A percentile compares a stretch with the other conserved stretches of the same genome.
phyloP scores from a whole-genome alignment of 2,113 vertebrate species.

The Noctilio leporinus region DNA sequence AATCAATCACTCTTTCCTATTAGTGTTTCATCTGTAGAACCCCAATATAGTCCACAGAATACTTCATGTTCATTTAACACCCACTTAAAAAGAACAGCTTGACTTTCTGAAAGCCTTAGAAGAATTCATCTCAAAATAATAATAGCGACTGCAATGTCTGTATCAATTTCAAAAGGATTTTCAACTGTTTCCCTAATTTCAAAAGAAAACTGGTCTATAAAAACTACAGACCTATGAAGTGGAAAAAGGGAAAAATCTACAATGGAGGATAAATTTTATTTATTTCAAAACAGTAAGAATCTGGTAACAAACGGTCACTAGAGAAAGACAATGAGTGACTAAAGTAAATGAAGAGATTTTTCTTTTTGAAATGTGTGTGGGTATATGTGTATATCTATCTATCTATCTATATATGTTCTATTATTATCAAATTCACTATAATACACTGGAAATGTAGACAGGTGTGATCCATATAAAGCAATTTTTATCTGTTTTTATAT shows the following conservation, averaged over 20 bases:
- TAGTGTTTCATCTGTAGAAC: background rate
- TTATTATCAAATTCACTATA: background rate
- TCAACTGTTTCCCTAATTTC: background rate
- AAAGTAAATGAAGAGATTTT: background rate
- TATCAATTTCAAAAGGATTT: background rate
- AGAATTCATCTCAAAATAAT: background rate
- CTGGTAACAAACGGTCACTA: background rate
- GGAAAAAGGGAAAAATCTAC: background rate
- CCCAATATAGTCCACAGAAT: background rate
- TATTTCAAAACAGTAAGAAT: background rate
- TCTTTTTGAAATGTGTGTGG: background rate
- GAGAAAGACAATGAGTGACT: background rate
- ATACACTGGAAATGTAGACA: background rate
- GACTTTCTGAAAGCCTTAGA: background rate
- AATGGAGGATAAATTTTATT: background rate
- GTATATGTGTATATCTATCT: too few relatives aligned
- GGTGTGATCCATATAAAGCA: background rate
- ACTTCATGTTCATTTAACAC: background rate
- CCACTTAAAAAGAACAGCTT: background rate
- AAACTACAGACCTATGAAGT: background rate
- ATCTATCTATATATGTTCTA: background rate
- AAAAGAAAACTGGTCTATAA: background rate
- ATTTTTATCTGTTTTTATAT: background rate
- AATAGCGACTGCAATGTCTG: background rate
- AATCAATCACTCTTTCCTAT: background rate